Evolutionary conservation across 2,113 vertebrate genomes (phyloP).

Genomic region (Onychorhynchus coronatus): DNA sequence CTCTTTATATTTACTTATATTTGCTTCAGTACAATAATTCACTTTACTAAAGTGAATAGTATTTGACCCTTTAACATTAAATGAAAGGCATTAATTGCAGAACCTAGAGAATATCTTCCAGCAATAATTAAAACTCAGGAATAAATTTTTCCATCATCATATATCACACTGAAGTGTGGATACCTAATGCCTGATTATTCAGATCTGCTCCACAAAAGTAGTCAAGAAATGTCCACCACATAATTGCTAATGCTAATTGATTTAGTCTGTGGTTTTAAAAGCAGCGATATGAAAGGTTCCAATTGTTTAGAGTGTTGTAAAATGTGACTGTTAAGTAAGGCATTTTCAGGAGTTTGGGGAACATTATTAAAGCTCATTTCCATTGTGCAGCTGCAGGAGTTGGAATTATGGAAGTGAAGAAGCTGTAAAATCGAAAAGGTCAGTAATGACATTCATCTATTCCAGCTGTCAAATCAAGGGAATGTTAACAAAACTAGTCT

Average conservation of each 20-base stretch:
- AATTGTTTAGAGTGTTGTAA: slow-evolving; percentile 18
- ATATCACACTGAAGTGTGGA: not conserved
- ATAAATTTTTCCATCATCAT: not conserved
- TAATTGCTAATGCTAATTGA: slow-evolving; percentile 6
- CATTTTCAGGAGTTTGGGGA: slow-evolving; percentile 9
- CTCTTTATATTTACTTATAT: not conserved
- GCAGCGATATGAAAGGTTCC: not conserved
- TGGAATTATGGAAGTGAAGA: slow-evolving; percentile 54
- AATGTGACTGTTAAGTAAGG: not conserved
- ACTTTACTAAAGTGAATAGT: not conserved
- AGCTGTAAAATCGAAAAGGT: slow-evolving; percentile 67
- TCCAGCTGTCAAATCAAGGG: slow-evolving; percentile 49
- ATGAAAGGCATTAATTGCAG: slow-evolving; percentile 1
- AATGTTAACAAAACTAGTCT: slow-evolving; percentile 45
- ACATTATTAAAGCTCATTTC: slow-evolving; percentile 49
- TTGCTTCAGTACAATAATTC: not conserved
- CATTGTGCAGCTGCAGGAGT: slow-evolving; percentile 34
- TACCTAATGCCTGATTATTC: not conserved
- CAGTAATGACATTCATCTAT: slow-evolving; percentile 65
- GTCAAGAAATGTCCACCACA: not conserved
- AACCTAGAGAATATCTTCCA: slow-evolving; percentile 19
- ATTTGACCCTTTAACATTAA: slow-evolving; percentile 6
- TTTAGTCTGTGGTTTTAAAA: slow-evolving; percentile 29
- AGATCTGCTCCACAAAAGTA: not conserved
- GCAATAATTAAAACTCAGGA: slow-evolving; percentile 23